Conservation (phyloP, 1,140 invertebrate genomes). For the Meteorus sp. region DNA sequence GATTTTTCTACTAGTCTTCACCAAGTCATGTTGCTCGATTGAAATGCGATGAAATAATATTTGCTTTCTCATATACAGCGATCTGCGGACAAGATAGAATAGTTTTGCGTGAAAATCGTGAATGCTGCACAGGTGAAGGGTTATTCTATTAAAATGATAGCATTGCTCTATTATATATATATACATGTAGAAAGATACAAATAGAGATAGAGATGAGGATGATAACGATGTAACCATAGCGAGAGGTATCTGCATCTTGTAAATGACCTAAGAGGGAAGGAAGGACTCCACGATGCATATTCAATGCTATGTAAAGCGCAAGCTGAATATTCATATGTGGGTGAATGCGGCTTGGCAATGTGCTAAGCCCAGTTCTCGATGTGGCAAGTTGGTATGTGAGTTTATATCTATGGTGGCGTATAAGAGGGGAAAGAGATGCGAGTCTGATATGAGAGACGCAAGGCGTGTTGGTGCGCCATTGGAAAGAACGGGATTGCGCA, state of each 20-base stretch:
- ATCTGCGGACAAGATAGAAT: background rate
- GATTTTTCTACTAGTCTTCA: too few relatives aligned
- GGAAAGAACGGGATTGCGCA: too few relatives aligned
- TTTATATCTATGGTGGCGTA: background rate
- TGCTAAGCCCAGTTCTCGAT: constrained; percentile 37
- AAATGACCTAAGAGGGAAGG: constrained; percentile 57
- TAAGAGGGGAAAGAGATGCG: background rate
- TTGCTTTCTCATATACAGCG: background rate
- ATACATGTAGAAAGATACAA: background rate
- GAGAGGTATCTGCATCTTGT: constrained; percentile 52
- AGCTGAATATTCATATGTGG: constrained; percentile 56
- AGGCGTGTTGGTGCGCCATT: too few relatives aligned
- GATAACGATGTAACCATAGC: constrained; percentile 1
- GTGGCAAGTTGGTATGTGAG: too few relatives aligned
- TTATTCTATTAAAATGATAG: constrained; percentile 50
- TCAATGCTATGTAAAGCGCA: constrained; percentile 55
- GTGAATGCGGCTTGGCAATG: constrained; percentile 49
- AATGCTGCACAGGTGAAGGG: constrained; percentile 23
- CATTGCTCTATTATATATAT: background rate
- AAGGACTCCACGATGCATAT: constrained; percentile 55
- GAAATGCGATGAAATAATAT: constrained; percentile 74
- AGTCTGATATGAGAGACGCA: too few relatives aligned
- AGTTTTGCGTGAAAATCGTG: constrained; percentile 22
- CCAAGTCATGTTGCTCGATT: too few relatives aligned
- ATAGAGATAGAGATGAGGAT: background rate